phyloP scores from a whole-genome alignment of 2,113 vertebrate species.

The Megalops atlanticus region DNA sequence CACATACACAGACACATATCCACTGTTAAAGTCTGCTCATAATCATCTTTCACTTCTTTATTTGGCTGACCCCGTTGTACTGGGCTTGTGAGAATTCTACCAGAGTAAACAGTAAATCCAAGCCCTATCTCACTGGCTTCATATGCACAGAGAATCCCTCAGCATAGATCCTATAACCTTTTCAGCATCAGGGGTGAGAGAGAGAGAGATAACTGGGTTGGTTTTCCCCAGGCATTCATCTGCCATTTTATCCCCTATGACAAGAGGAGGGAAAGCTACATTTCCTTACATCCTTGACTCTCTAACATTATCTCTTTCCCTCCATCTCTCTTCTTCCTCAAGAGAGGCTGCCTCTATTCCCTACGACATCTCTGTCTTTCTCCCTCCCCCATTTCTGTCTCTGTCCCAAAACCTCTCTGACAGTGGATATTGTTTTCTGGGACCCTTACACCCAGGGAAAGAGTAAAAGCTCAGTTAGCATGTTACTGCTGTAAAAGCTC shows the following conservation, averaged over 20 bases:
- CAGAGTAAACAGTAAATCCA: not conserved
- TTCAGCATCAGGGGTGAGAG: not conserved
- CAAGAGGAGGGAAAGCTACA: slow-evolving; percentile 48
- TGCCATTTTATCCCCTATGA: slow-evolving; percentile 11
- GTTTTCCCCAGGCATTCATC: not conserved
- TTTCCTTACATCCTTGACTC: not conserved
- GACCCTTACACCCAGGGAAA: slow-evolving; percentile 44
- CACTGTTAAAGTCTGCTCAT: no score
- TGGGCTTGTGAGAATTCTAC: not conserved
- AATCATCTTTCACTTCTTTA: not conserved
- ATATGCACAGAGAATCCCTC: not conserved
- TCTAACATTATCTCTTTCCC: not conserved
- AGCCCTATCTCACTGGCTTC: no score
- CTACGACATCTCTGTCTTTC: not conserved
- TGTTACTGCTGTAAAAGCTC: no score
- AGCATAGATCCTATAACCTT: not conserved
- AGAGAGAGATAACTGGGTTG: not conserved
- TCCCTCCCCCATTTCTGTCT: not conserved
- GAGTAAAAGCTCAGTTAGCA: no score
- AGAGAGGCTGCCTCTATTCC: not conserved
- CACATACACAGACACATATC: no score
- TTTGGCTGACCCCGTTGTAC: no score
- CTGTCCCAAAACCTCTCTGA: slow-evolving; percentile 42
- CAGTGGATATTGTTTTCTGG: slow-evolving; percentile 58
- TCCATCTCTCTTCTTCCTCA: slow-evolving; percentile 1